phyloP scores from a whole-genome alignment of 2,888 invertebrate species.

The Sinotaia quadrata region DNA sequence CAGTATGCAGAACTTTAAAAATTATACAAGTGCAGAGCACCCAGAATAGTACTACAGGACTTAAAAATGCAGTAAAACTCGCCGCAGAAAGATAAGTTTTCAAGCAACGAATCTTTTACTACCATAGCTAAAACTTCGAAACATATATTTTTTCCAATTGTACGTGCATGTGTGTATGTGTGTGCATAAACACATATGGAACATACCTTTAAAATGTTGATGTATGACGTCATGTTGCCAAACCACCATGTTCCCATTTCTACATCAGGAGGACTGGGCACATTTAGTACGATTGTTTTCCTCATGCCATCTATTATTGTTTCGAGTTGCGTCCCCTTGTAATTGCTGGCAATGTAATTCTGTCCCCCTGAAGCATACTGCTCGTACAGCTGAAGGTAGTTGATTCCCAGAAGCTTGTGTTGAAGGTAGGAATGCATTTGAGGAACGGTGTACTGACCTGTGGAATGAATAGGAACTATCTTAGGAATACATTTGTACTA shows the following conservation, averaged over 20 bases:
- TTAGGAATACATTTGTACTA: no score
- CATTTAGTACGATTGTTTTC: constrained; percentile 39
- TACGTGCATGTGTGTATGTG: no score
- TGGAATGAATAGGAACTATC: no score
- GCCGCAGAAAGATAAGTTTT: no score
- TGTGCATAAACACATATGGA: no score
- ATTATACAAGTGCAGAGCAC: no score
- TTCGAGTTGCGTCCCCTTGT: constrained; percentile 29
- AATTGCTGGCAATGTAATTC: constrained; percentile 22
- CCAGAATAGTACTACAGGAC: no score
- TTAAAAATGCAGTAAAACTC: no score
- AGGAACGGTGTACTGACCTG: constrained; percentile 42
- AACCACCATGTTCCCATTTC: constrained; percentile 52
- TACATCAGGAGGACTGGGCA: constrained; percentile 32
- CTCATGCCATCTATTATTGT: constrained; percentile 39
- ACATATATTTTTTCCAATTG: no score
- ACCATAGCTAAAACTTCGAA: no score
- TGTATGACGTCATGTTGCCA: constrained; percentile 55
- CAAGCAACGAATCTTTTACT: no score
- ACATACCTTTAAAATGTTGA: constrained; percentile 46
- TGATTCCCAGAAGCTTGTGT: constrained; percentile 41
- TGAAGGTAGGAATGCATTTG: constrained; percentile 50
- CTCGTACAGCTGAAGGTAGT: constrained; percentile 41
- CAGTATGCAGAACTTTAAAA: no score
- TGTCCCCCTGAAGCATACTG: constrained; percentile 36